phyloP scores from a whole-genome alignment of 1,140 invertebrate species.

The Papilio glaucus region DNA sequence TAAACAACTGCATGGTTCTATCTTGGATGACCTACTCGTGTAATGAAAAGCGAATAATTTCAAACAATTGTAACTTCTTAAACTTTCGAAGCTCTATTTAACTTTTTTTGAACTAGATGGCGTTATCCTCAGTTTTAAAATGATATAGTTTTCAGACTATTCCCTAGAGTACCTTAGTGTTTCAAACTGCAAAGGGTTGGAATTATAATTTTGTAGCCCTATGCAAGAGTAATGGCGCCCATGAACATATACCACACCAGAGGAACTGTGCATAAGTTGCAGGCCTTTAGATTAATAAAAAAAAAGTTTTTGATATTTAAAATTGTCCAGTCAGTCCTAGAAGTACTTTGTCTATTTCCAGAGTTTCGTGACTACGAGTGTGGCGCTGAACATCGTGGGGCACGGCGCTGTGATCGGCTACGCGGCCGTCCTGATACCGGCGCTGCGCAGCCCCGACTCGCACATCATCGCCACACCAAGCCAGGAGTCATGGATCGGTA shows the following conservation, averaged over 20 bases:
- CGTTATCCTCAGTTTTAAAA: neutral
- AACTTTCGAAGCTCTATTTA: neutral
- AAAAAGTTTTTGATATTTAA: too few relatives aligned
- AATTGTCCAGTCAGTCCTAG: neutral
- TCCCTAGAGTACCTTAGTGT: too few relatives aligned
- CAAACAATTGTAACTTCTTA: neutral
- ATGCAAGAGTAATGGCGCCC: too few relatives aligned
- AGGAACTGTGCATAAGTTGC: too few relatives aligned
- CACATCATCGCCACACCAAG: conserved; percentile 62
- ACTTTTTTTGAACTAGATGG: neutral
- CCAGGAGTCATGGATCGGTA: conserved; percentile 77
- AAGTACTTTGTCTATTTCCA: conserved; percentile 48
- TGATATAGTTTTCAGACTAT: too few relatives aligned
- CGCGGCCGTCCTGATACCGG: conserved; percentile 70
- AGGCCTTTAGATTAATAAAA: too few relatives aligned
- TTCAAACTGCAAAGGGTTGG: too few relatives aligned
- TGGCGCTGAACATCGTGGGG: conserved; percentile 67
- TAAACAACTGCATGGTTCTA: neutral
- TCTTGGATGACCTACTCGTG: neutral
- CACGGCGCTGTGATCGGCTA: conserved; percentile 74
- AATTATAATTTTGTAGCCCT: too few relatives aligned
- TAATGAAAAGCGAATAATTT: neutral
- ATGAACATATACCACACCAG: too few relatives aligned
- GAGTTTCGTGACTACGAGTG: conserved; percentile 71
- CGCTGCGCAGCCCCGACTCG: conserved; percentile 61